These are phyloP conservation scores for Proales similis DNA, from an alignment of 1,140 invertebrate species.

Conservation along the genomic window DNA sequence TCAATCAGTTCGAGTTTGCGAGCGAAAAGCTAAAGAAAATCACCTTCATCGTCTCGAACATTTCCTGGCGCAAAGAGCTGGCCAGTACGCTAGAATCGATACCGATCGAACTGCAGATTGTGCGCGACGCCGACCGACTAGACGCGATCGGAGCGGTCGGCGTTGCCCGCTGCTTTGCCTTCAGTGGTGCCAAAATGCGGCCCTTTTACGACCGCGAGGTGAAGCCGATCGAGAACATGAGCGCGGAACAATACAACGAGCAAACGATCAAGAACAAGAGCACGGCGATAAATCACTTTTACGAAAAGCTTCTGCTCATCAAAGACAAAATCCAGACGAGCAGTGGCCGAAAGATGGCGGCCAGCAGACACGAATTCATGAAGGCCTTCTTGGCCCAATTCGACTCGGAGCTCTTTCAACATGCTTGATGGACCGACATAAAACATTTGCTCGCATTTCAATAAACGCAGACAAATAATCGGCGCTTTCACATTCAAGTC, in stretches of 20 bases:
- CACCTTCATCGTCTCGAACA: constrained; percentile 9
- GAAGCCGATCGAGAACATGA: constrained; percentile 22
- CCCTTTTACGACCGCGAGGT: background rate
- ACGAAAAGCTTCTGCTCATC: constrained; percentile 21
- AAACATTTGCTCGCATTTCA: no score
- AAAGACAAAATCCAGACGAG: constrained; percentile 27
- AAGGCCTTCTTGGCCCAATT: constrained; percentile 16
- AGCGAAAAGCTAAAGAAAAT: constrained; percentile 11
- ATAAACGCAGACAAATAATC: no score
- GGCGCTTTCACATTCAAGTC: no score
- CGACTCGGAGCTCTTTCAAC: constrained; percentile 7
- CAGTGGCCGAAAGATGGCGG: constrained; percentile 9
- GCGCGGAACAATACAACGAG: constrained; percentile 31
- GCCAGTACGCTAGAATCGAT: background rate
- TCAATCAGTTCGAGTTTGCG: background rate
- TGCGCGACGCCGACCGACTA: constrained; percentile 23
- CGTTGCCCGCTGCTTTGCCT: constrained; percentile 10
- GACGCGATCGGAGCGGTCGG: constrained; percentile 33
- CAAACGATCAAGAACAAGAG: constrained; percentile 33
- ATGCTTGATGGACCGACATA: no score
- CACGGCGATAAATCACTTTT: constrained; percentile 32
- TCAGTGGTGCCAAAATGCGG: constrained; percentile 14
- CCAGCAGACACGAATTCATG: constrained; percentile 23
- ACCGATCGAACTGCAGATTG: constrained; percentile 20
- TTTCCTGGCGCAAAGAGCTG: constrained; percentile 20